phyloP scores from a whole-genome alignment of 1,140 invertebrate species.

The Hylyphantes graminicola region DNA sequence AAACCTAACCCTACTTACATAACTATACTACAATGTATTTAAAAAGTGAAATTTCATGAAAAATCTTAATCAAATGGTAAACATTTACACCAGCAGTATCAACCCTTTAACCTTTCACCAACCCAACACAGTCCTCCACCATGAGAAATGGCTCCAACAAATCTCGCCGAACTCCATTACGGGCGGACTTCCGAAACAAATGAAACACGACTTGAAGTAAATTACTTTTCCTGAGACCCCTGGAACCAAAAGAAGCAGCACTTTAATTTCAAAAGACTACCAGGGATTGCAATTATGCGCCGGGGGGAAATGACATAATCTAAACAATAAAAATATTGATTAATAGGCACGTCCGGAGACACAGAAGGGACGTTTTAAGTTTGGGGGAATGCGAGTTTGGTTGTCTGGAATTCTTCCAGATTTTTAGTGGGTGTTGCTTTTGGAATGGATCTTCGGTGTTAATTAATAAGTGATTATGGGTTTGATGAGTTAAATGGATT shows the following conservation, averaged over 20 bases:
- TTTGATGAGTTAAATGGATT: no score
- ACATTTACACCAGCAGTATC: no score
- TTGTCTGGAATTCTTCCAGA: no score
- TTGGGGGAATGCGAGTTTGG: neutral
- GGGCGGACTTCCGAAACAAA: conserved; percentile 8
- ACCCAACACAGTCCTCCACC: neutral
- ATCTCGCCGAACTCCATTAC: neutral
- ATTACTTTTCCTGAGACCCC: neutral
- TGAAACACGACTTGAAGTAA: conserved; percentile 27
- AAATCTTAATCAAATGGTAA: no score
- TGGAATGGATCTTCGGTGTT: no score
- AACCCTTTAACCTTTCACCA: no score
- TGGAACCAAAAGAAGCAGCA: conserved; percentile 3
- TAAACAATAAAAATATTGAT: conserved; percentile 54
- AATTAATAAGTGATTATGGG: no score
- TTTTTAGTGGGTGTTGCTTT: no score
- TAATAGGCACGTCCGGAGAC: conserved; percentile 46
- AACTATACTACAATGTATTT: no score
- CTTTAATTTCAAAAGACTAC: conserved; percentile 30
- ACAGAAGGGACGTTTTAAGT: conserved; percentile 36
- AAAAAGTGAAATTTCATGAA: no score
- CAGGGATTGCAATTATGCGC: conserved; percentile 49
- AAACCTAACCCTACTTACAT: no score
- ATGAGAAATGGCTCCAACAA: neutral
- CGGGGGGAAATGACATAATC: conserved; percentile 51